Evolutionary conservation across 1,140 invertebrate genomes (phyloP), one percentile per base, ranked within the genome.

Genomic region (Papilio dardanus): DNA sequence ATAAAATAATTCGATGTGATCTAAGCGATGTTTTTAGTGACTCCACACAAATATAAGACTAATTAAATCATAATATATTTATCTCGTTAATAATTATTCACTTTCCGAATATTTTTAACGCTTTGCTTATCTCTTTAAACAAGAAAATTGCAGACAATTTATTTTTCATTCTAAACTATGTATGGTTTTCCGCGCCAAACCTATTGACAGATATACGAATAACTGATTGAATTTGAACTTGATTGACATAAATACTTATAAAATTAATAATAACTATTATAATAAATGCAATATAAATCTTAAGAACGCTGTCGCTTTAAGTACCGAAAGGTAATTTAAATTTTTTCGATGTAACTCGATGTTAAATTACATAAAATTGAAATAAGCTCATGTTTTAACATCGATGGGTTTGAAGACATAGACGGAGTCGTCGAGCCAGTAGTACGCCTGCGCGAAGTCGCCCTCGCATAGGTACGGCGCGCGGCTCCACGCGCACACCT

Each of bases 391-490:
- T 30, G 71, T 35, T 19, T 30, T 28, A 54, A 10, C 16, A 19
- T 76, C 35, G 16, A 46, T 81, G 4, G 90, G 87, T 84, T 94
- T 95, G 74, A 96, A 93, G 14, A 97, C 94, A 85, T 99, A 98
- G 0, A 99, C 90, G 16, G 96, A 96, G 93, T 99, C 98, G 82
- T 97, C 95, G 8, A 99, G 94, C 94, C 97, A 97, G 92, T 99
- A 99, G 90, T 97, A 99, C 0, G 97, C 96, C 86, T 98, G 97
- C 24, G 96, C 94, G n/a, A 99, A 93, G 90, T 99, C 98, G 0
- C 98, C 98, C 93, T 99, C 98, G 93, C 98, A 99, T 10, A 99
- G 93, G 92, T 99, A 99, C 2, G 98, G 98, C 21, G 99, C 93
- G 85, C 97, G 95, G 10, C 97, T 95, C 97, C 98, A 99, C 3